Evolutionary conservation across 2,797 vertebrate genomes (phyloP).

Genomic region (Neomorphus geoffroyi): DNA sequence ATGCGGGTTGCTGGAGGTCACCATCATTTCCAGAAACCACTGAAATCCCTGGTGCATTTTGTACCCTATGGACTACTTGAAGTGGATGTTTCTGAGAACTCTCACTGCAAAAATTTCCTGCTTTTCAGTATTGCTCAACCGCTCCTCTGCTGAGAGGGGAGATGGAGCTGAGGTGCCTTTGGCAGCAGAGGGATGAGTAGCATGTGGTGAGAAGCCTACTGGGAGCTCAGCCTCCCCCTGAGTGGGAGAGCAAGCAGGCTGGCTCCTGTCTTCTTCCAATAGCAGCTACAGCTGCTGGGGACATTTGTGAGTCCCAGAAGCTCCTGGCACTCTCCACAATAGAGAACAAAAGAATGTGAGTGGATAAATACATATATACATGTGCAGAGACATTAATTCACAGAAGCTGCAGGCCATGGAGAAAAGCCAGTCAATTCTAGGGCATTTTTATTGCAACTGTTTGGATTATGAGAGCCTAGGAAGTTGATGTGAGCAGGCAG

Average conservation of each 20-base stretch:
- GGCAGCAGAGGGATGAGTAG: neutral
- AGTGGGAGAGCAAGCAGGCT: neutral
- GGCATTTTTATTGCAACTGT: neutral
- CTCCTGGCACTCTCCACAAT: neutral
- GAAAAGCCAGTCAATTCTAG: neutral
- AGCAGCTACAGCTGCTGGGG: neutral
- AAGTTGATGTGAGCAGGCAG: fast-evolving
- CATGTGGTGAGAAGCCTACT: fast-evolving
- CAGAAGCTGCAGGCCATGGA: neutral
- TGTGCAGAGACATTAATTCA: neutral
- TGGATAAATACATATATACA: neutral
- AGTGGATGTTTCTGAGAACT: neutral
- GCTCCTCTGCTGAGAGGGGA: neutral
- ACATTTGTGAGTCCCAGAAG: neutral
- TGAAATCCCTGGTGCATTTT: neutral
- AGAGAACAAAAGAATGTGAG: neutral
- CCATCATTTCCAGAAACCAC: neutral
- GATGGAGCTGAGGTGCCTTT: neutral
- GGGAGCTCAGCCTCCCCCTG: neutral
- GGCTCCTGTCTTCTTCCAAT: neutral
- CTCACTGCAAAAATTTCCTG: neutral
- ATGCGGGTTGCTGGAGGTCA: fast-evolving
- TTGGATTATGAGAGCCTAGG: neutral
- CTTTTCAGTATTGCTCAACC: slow-evolving; percentile 4
- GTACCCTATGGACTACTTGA: neutral